Evolutionary conservation across 1,140 invertebrate species (phyloP).

Genomic region (Mesaphorura yosii): DNA sequence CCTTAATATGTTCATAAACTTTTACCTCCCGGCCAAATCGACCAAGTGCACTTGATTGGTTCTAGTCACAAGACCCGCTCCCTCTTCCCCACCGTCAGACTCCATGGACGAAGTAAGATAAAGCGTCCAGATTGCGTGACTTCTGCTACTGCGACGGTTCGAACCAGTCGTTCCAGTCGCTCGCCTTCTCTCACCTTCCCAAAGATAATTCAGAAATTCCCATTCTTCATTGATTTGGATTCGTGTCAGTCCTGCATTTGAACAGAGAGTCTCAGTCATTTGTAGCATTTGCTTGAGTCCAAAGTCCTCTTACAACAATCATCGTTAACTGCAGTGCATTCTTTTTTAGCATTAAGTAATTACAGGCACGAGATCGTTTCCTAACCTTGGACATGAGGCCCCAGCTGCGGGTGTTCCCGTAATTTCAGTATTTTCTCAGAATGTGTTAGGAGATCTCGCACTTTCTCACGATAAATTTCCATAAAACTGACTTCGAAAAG

Average conservation of each 20-base stretch:
- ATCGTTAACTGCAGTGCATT: too few relatives aligned
- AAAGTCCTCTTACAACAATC: too few relatives aligned
- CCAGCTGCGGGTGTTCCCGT: constrained; percentile 49
- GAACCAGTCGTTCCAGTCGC: constrained; percentile 42
- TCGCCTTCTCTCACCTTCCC: constrained; percentile 40
- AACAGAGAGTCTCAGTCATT: too few relatives aligned
- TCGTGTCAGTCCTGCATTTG: constrained; percentile 42
- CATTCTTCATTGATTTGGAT: constrained; percentile 40
- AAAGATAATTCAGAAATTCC: constrained; percentile 40
- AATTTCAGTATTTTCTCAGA: constrained; percentile 40
- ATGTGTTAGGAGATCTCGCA: constrained; percentile 46
- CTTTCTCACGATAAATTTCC: constrained; percentile 62
- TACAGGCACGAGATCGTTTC: too few relatives aligned
- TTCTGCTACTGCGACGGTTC: constrained; percentile 47
- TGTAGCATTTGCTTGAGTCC: too few relatives aligned
- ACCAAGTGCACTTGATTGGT: constrained; percentile 51
- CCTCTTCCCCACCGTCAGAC: constrained; percentile 22
- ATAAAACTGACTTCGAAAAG: constrained; percentile 49
- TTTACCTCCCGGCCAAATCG: constrained; percentile 52
- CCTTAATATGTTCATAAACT: constrained; percentile 25
- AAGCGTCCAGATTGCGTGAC: constrained; percentile 51
- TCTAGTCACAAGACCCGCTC: constrained; percentile 16
- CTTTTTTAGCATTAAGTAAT: too few relatives aligned
- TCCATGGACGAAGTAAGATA: constrained; percentile 33
- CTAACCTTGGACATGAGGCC: constrained; percentile 53